phyloP scores from a whole-genome alignment of 2,113 vertebrate genomes.

The Sapajus apella region DNA sequence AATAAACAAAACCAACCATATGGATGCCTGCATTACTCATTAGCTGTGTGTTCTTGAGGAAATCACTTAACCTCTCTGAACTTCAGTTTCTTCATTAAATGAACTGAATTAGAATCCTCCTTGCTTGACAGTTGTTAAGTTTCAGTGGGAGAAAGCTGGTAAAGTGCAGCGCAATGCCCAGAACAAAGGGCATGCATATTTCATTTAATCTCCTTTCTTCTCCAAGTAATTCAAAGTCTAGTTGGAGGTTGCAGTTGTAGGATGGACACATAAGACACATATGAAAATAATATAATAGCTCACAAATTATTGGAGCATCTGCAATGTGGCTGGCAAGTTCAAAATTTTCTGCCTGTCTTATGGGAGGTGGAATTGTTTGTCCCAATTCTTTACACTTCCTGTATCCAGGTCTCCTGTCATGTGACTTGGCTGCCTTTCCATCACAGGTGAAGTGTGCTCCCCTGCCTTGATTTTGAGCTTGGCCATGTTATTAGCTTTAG shows the following conservation, averaged over 20 bases:
- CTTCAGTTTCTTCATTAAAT: background rate
- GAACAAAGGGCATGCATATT: background rate
- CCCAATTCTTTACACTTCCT: background rate
- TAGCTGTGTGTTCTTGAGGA: background rate
- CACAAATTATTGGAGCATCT: background rate
- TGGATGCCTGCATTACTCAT: background rate
- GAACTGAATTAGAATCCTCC: background rate
- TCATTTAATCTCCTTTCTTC: background rate
- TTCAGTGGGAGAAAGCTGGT: background rate
- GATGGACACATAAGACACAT: background rate
- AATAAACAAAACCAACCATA: background rate
- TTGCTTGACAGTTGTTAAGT: background rate
- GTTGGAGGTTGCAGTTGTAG: background rate
- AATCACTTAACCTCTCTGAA: background rate
- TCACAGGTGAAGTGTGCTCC: too few relatives aligned
- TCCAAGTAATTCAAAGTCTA: background rate
- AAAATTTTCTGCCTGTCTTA: background rate
- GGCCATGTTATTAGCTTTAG: background rate
- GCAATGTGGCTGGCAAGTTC: background rate
- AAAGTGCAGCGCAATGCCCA: too few relatives aligned
- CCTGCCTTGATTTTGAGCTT: background rate
- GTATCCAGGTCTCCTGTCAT: too few relatives aligned
- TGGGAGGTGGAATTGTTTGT: background rate
- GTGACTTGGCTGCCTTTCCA: background rate
- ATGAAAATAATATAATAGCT: background rate